Percentiles rank a stretch among this genome's conserved stretches.
phyloP scores from a whole-genome alignment of 2,113 vertebrate species.

The Accipiter virgatus region DNA sequence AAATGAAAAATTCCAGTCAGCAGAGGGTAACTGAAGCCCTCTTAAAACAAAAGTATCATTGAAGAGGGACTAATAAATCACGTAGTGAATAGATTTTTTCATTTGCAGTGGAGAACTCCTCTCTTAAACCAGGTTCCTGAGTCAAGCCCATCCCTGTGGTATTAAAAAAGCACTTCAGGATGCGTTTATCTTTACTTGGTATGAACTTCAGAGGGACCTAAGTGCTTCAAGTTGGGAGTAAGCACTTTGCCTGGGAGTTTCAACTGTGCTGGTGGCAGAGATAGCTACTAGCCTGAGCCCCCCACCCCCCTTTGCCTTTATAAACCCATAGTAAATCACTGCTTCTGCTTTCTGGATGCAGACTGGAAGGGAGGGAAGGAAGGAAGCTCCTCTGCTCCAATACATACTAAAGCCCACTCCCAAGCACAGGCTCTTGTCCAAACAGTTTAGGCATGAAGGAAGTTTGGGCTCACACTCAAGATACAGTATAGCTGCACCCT shows the following conservation, averaged over 20 bases:
- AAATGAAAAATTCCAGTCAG: conserved; percentile 49
- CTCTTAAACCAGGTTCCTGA: background rate
- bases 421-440: background rate
- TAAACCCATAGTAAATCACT: background rate
- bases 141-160: background rate
- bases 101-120: background rate
- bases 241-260: background rate
- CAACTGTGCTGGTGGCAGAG: background rate
- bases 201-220: background rate
- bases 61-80: conserved; percentile 34
- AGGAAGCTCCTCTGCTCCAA: background rate
- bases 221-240: background rate
- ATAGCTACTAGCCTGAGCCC: background rate
- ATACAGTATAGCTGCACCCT: background rate
- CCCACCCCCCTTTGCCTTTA: background rate
- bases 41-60: conserved; percentile 29
- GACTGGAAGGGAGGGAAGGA: background rate
- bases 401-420: background rate
- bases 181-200: background rate
- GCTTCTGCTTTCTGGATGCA: background rate
- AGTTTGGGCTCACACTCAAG: background rate
- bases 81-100: background rate
- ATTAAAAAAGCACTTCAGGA: background rate
- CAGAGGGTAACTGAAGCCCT: conserved; percentile 26
- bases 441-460: background rate